Evolutionary conservation across 2,797 vertebrate genomes (phyloP).

Genomic region (Bovichtus variegatus): DNA sequence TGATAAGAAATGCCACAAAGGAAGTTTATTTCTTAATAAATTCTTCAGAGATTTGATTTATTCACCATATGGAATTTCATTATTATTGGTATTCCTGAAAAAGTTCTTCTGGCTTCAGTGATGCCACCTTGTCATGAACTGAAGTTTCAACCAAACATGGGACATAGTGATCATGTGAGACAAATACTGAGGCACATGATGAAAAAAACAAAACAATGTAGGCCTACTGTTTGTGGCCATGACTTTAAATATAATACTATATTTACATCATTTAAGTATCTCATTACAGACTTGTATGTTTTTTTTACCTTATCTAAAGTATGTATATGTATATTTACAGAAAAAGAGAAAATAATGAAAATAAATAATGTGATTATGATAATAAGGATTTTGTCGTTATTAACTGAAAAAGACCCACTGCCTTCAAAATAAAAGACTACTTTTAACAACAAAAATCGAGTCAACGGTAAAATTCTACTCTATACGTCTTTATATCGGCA

Average conservation of each 20-base stretch:
- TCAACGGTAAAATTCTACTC: not conserved
- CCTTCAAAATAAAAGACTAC: constrained; percentile 30
- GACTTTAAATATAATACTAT: too few species aligned
- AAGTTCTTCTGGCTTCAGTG: too few species aligned
- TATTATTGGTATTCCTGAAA: not conserved
- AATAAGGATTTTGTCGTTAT: not conserved
- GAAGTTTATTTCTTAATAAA: not conserved
- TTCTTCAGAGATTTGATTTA: not conserved
- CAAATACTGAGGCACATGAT: not conserved
- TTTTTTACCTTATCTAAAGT: not conserved
- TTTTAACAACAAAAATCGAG: not conserved
- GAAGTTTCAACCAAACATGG: not conserved
- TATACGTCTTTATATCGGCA: too few species aligned
- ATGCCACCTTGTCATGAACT: not conserved
- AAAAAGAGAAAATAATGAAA: too few species aligned
- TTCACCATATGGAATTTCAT: not conserved
- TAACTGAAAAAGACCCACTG: not conserved
- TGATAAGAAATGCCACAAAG: not conserved
- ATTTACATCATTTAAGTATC: not conserved
- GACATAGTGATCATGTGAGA: not conserved
- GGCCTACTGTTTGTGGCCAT: too few species aligned
- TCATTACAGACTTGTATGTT: not conserved
- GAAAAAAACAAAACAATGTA: not conserved
- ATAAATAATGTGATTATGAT: too few species aligned
- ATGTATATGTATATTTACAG: not conserved